These are phyloP conservation scores for Stegastes partitus DNA, from an alignment of 2,113 vertebrate species.

Conservation along the genomic window DNA sequence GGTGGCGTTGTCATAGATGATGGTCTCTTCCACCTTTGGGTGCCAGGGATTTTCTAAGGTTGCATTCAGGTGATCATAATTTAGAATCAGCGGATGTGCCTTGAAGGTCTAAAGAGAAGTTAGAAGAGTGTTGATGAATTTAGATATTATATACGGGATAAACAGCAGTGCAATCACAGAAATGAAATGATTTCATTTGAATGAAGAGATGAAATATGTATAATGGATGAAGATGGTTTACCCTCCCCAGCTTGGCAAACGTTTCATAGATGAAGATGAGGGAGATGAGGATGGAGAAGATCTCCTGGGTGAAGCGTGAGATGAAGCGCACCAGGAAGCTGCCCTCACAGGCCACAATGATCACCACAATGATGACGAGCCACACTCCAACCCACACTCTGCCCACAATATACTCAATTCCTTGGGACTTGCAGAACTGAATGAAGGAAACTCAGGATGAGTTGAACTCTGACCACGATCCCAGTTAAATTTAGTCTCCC, in stretches of 20 bases:
- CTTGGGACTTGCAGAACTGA: conserved; percentile 89
- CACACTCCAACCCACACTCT: conserved; percentile 96
- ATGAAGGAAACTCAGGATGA: conserved; percentile 11
- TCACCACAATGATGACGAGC: conserved; percentile 92
- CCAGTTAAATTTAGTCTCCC: too few species aligned
- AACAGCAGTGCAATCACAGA: neutral
- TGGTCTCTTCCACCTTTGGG: conserved; percentile 50
- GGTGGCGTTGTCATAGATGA: conserved; percentile 71
- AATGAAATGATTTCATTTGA: neutral
- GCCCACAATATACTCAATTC: conserved; percentile 92
- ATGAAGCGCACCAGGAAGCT: conserved; percentile 97
- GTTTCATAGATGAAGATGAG: conserved; percentile 99
- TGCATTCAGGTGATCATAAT: conserved; percentile 81
- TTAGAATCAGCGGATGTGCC: conserved; percentile 84
- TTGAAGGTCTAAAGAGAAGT: conserved; percentile 85
- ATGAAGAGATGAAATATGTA: neutral
- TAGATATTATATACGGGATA: neutral
- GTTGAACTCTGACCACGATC: neutral
- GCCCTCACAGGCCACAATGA: conserved; percentile 93
- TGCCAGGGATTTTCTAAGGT: conserved; percentile 79
- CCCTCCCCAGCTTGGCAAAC: conserved; percentile 91
- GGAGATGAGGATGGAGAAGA: conserved; percentile 99
- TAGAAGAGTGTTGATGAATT: neutral
- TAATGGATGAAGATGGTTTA: conserved; percentile 66
- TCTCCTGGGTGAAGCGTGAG: conserved; percentile 98